Evolutionary conservation across 1,140 invertebrate genomes (phyloP), one percentile per base, ranked within the genome.

Genomic region (Saccostrea cuccullata): DNA sequence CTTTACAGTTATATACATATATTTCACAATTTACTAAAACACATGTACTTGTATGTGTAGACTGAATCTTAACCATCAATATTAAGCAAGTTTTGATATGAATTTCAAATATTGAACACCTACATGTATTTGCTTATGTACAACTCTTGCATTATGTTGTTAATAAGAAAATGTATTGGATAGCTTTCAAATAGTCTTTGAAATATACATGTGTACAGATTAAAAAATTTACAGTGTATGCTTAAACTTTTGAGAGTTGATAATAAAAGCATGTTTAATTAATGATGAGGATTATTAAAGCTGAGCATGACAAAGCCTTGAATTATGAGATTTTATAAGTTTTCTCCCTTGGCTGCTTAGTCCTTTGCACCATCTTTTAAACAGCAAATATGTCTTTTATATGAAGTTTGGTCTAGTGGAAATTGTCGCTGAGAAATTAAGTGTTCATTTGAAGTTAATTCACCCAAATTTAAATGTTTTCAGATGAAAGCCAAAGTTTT

Each of bases 401-500:
- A 30, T 13, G 26, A 15, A 36, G 23, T 30, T 30, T 77, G 70
- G 70, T 77, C 70, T 30, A 77, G 30, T 77, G 70, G 70, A 30
- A 36, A 36, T 13, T 67, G 60, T n/a, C 3, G 23, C 60, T 47
- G 47, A 47, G 40, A 47, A 47, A 47, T 47, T 64, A 40, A 11
- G 11, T 26, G n/a, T 26, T 84, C 8, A 84, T 84, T 23, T 23
- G 55, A n/a, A 58, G 20, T 26, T 84, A 30, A 60, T 60, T 23
- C 23, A 64, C n/a, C 55, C 0, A 85, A 40, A 67, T 64, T 36
- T 86, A 86, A 64, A 56, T 89, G 47, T 90, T 92, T 77, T 87
- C 91, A 94, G 94, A 92, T 94, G 93, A 91, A 94, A 88, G 89
- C 86, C 20, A 93, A 92, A 87, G 89, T 94, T 15, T 87, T 87